Evolutionary conservation across 2,797 vertebrate species (phyloP).

Genomic region (Typhlichthys eigenmanni): DNA sequence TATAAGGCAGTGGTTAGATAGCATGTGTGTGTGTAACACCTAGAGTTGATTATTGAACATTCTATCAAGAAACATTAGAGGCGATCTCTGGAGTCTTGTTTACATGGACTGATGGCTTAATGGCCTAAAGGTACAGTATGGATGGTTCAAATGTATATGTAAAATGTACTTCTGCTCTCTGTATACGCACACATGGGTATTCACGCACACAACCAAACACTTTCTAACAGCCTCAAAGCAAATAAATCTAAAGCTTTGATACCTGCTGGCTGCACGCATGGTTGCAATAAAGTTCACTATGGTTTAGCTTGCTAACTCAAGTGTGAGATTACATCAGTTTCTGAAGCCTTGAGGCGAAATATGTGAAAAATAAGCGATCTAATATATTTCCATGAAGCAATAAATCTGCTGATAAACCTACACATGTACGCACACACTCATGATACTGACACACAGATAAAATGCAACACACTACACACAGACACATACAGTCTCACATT

Average conservation of each 20-base stretch:
- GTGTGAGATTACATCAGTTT: conserved; percentile 45
- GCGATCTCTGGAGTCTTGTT: too few species aligned
- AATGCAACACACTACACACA: neutral
- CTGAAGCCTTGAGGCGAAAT: conserved; percentile 32
- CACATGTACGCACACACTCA: neutral
- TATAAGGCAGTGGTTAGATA: too few species aligned
- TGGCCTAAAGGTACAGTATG: too few species aligned
- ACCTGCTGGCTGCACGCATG: conserved; percentile 7
- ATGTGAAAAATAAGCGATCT: conserved; percentile 29
- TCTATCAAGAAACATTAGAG: too few species aligned
- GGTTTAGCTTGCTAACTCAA: conserved; percentile 26
- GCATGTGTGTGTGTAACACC: too few species aligned
- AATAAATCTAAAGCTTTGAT: conserved; percentile 10
- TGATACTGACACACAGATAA: neutral
- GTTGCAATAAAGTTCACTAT: conserved; percentile 21
- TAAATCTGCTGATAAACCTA: conserved; percentile 36
- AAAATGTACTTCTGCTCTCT: too few species aligned
- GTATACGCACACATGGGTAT: neutral
- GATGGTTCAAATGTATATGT: too few species aligned
- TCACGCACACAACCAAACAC: neutral
- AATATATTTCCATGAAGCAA: conserved; percentile 48
- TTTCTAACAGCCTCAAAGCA: conserved; percentile 9
- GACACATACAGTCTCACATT: conserved; percentile 10
- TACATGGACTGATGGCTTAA: too few species aligned
- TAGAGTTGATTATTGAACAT: too few species aligned